Evolutionary conservation across 92 coral and sea anemone genomes (phyloP).

Genomic region (Porites cylindrica): DNA sequence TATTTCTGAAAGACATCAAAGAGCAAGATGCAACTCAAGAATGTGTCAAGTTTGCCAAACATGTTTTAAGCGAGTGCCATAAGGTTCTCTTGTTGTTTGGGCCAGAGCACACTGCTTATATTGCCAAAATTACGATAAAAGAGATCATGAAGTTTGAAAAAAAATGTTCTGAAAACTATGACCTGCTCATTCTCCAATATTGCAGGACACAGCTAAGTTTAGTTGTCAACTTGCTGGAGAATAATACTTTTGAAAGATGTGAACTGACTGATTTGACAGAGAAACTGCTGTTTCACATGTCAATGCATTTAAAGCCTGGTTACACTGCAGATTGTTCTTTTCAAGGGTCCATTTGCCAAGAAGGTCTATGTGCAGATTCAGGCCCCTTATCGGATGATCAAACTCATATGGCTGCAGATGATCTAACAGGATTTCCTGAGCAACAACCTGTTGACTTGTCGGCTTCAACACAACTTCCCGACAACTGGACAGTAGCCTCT

Average conservation of each 20-base stretch:
- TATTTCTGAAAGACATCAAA: slow-evolving; percentile 46
- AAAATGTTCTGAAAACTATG: slow-evolving; percentile 27
- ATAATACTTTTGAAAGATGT: background rate
- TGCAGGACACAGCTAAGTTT: slow-evolving; percentile 64
- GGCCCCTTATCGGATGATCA: background rate
- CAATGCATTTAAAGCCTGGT: slow-evolving; percentile 21
- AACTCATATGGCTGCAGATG: background rate
- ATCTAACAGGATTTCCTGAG: background rate
- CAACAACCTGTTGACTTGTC: background rate
- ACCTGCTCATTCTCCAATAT: slow-evolving; percentile 39
- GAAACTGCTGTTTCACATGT: slow-evolving; percentile 17
- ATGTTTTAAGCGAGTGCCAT: slow-evolving; percentile 50
- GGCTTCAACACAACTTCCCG: background rate
- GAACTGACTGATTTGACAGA: background rate
- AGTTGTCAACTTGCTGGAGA: slow-evolving; percentile 5
- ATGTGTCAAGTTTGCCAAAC: slow-evolving; percentile 41
- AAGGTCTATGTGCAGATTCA: background rate
- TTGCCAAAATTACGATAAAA: slow-evolving; percentile 30
- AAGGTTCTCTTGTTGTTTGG: slow-evolving; percentile 78
- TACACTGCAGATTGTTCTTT: no score
- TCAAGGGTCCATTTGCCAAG: background rate
- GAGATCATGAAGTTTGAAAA: slow-evolving; percentile 72
- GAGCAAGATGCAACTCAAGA: slow-evolving; percentile 2
- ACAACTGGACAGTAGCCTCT: background rate
- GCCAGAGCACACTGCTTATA: slow-evolving; percentile 42